A percentile compares a stretch with the other conserved stretches of the same genome.
Evolutionary conservation across 35 echinoderm and acorn worm genomes (phyloP).

Genomic region (Amphiura filiformis): DNA sequence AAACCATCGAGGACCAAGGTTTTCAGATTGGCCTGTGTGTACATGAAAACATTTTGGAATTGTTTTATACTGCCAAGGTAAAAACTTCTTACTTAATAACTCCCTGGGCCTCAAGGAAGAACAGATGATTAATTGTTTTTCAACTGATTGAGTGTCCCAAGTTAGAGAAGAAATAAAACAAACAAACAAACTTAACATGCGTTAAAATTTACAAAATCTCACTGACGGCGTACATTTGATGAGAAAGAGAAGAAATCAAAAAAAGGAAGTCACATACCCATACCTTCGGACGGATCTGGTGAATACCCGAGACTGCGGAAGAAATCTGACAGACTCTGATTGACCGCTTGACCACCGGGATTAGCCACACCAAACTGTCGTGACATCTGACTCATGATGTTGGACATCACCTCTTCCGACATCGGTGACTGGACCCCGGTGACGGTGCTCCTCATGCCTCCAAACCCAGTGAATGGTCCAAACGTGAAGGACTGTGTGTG

Average conservation of each 20-base stretch:
- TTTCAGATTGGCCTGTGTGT: too few relatives aligned
- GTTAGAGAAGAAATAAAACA: too few relatives aligned
- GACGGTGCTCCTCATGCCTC: background rate
- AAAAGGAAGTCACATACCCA: background rate
- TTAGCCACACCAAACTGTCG: background rate
- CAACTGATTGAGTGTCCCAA: too few relatives aligned
- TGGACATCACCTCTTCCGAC: background rate
- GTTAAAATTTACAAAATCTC: too few relatives aligned
- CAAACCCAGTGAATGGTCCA: background rate
- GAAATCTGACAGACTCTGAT: background rate
- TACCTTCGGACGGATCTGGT: background rate
- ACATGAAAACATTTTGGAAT: too few relatives aligned
- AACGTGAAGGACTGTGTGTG: background rate
- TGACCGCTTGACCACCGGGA: background rate
- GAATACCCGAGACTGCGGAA: background rate
- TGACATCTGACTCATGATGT: slow-evolving; percentile 8
- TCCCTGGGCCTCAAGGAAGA: too few relatives aligned
- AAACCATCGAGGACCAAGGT: too few relatives aligned
- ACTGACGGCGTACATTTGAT: too few relatives aligned
- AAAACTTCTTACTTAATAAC: too few relatives aligned
- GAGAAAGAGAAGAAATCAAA: background rate
- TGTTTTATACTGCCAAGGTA: too few relatives aligned
- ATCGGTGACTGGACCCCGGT: background rate
- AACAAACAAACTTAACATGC: too few relatives aligned
- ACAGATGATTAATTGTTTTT: too few relatives aligned